Conservation (phyloP, 2,888 invertebrate genomes). For the Agrochola circellaris region DNA sequence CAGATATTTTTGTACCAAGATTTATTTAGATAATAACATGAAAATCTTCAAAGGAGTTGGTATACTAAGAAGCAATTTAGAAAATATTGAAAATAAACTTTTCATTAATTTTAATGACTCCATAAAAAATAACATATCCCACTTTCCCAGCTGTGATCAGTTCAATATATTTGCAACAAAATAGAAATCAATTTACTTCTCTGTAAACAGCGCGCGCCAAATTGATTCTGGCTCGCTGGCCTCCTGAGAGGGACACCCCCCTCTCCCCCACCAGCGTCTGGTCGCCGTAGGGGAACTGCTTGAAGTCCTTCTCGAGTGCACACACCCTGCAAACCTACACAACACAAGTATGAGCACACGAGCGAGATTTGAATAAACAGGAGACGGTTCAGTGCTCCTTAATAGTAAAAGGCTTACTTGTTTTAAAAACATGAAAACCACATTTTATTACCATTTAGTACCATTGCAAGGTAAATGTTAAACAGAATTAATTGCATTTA, state of each 20-base stretch:
- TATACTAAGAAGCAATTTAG: background rate
- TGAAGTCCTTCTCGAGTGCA: slow-evolving; percentile 89
- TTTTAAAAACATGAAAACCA: background rate
- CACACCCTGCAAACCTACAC: slow-evolving; percentile 87
- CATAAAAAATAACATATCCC: slow-evolving; percentile 35
- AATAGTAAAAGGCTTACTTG: background rate
- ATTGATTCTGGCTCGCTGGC: slow-evolving; percentile 93
- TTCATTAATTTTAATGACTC: background rate
- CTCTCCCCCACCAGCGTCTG: slow-evolving; percentile 93
- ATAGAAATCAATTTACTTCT: slow-evolving; percentile 81
- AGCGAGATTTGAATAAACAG: slow-evolving; percentile 8
- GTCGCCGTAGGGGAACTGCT: slow-evolving; percentile 92
- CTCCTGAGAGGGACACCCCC: slow-evolving; percentile 93
- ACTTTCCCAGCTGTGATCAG: slow-evolving; percentile 60
- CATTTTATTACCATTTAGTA: background rate
- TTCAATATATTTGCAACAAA: slow-evolving; percentile 66
- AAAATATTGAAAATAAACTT: slow-evolving; percentile 1
- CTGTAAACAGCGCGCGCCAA: slow-evolving; percentile 90
- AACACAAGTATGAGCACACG: slow-evolving; percentile 21
- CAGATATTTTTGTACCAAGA: background rate
- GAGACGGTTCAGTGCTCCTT: background rate
- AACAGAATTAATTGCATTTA: background rate
- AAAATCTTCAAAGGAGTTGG: background rate
- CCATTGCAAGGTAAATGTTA: slow-evolving; percentile 4
- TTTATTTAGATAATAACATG: background rate